phyloP scores from a whole-genome alignment of 2,797 vertebrate genomes.

The Philypnodon macrostomus region DNA sequence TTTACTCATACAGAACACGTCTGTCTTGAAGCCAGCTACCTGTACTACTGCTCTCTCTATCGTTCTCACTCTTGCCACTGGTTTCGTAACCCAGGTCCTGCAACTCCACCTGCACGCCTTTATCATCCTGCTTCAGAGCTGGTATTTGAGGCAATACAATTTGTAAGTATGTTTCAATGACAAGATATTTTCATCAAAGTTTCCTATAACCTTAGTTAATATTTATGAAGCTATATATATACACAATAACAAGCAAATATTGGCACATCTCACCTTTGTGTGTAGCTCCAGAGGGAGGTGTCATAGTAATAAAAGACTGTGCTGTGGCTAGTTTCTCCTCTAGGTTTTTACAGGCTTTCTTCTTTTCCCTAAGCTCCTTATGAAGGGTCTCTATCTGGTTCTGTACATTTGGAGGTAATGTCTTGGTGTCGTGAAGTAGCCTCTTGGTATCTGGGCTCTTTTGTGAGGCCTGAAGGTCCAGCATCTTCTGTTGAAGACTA shows the following conservation, averaged over 20 bases:
- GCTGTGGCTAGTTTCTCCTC: slow-evolving; percentile 75
- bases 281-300: slow-evolving; percentile 37
- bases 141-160: slow-evolving; percentile 70
- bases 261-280: slow-evolving; percentile 60
- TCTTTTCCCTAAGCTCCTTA: slow-evolving; percentile 75
- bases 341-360: slow-evolving; percentile 64
- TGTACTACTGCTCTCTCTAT: slow-evolving; percentile 78
- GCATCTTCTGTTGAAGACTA: slow-evolving; percentile 51
- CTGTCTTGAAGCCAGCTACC: slow-evolving; percentile 73
- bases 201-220: neutral
- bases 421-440: slow-evolving; percentile 29
- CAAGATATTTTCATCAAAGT: neutral
- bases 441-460: slow-evolving; percentile 25
- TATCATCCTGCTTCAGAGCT: slow-evolving; percentile 72
- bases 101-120: slow-evolving; percentile 76
- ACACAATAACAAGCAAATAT: neutral
- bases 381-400: slow-evolving; percentile 63
- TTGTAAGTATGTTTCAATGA: too few species aligned
- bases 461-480: slow-evolving; percentile 57
- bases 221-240: slow-evolving; percentile 6
- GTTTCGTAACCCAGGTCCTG: slow-evolving; percentile 77
- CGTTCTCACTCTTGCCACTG: slow-evolving; percentile 77
- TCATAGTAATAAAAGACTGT: slow-evolving; percentile 53
- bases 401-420: slow-evolving; percentile 54
- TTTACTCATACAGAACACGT: slow-evolving; percentile 62